phyloP scores from a whole-genome alignment of 2,888 invertebrate species.

The Ctenicera cuprea region DNA sequence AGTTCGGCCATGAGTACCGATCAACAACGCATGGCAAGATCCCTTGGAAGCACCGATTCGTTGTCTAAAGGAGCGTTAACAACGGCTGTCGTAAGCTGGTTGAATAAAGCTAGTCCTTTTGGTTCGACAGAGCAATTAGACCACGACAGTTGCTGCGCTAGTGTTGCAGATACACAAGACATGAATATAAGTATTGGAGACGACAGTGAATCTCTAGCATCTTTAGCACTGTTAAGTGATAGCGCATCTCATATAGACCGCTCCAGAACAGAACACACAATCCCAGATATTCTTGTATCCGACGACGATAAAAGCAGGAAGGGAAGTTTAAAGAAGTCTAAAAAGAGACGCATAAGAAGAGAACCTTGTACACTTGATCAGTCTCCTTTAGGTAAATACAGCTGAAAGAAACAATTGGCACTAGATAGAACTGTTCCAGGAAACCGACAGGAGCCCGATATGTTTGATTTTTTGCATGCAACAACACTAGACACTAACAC shows the following conservation, averaged over 20 bases:
- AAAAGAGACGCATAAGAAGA: constrained; percentile 50
- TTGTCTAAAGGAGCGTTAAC: constrained; percentile 66
- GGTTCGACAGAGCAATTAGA: constrained; percentile 63
- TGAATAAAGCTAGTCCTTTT: constrained; percentile 67
- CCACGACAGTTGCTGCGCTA: constrained; percentile 58
- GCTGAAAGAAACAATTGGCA: constrained; percentile 34
- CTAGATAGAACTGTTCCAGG: constrained; percentile 42
- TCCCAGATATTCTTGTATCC: constrained; percentile 21
- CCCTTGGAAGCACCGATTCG: constrained; percentile 66
- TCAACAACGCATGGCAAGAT: constrained; percentile 58
- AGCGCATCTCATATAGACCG: too few relatives aligned
- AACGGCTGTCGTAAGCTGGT: constrained; percentile 69
- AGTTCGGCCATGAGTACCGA: constrained; percentile 59
- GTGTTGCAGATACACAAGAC: constrained; percentile 44
- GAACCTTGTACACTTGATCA: constrained; percentile 59
- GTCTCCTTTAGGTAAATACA: constrained; percentile 62
- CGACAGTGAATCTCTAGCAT: constrained; percentile 17
- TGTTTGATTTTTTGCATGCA: constrained; percentile 66
- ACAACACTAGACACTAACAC: constrained; percentile 52
- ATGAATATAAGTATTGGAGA: constrained; percentile 19
- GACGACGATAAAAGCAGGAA: constrained; percentile 14
- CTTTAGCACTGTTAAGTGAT: constrained; percentile 3
- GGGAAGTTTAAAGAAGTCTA: constrained; percentile 15
- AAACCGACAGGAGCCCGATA: constrained; percentile 68
- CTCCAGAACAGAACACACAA: neutral